A percentile compares a stretch with the other conserved stretches of the same genome.
Evolutionary conservation across 2,888 invertebrate species (phyloP).

Genomic region (Chorisops tibialis): DNA sequence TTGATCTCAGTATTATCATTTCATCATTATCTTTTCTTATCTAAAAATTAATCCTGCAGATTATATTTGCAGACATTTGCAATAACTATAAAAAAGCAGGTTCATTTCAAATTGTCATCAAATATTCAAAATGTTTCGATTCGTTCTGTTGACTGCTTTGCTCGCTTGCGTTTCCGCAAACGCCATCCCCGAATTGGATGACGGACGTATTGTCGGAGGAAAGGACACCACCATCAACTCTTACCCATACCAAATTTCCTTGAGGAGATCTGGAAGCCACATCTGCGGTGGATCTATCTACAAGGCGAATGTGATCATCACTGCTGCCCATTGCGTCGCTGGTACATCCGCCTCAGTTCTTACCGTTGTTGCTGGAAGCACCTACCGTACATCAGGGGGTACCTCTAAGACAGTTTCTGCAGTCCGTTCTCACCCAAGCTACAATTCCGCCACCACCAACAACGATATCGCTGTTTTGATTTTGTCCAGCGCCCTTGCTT

Average conservation of each 20-base stretch:
- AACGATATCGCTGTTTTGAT: conserved; percentile 61
- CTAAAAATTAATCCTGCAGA: too few relatives aligned
- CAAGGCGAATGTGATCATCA: conserved; percentile 36
- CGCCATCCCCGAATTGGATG: too few relatives aligned
- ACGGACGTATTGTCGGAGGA: conserved; percentile 38
- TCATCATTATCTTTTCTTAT: too few relatives aligned
- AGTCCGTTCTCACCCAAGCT: conserved; percentile 57
- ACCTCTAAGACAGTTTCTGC: conserved; percentile 53
- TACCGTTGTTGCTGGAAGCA: conserved; percentile 41
- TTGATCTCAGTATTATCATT: too few relatives aligned
- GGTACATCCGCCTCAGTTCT: conserved; percentile 30
- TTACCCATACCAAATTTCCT: conserved; percentile 41
- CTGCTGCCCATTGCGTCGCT: conserved; percentile 43
- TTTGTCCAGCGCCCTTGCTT: conserved; percentile 54
- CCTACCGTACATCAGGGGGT: conserved; percentile 32
- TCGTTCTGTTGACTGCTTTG: conserved; percentile 35
- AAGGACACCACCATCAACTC: conserved; percentile 36
- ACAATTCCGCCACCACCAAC: conserved; percentile 53
- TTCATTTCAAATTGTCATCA: too few relatives aligned
- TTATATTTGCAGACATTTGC: too few relatives aligned
- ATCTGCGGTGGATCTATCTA: conserved; percentile 43
- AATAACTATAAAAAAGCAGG: neutral
- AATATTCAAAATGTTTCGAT: conserved; percentile 17
- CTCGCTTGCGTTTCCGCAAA: conserved; percentile 38
- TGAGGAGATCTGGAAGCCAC: conserved; percentile 37